A percentile compares a stretch with the other conserved stretches of the same genome.
Conservation (phyloP, 2,113 vertebrate genomes). For the Phylloscopus trochilus region DNA sequence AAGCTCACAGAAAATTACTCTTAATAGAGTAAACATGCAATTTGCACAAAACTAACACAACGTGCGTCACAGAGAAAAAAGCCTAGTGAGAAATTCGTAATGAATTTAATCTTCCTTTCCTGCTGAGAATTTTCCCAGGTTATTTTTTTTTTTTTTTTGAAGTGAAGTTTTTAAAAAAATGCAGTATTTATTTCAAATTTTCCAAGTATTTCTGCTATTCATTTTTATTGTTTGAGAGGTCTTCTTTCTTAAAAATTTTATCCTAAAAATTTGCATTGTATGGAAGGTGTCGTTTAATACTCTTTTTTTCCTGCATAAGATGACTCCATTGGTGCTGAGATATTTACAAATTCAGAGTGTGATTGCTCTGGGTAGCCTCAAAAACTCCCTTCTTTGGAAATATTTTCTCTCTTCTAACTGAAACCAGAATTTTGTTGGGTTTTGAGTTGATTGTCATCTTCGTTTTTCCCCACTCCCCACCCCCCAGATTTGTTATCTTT, state of each 20-base stretch:
- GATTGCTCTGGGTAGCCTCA: not conserved
- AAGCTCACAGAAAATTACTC: conserved; percentile 43
- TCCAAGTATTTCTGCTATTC: not conserved
- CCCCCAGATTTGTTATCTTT: not conserved
- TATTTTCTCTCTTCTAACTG: not conserved
- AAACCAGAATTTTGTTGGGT: not conserved
- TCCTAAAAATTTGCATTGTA: not conserved
- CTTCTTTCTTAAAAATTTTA: not conserved
- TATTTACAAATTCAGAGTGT: not conserved
- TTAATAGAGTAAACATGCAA: conserved; percentile 50
- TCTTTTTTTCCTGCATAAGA: not conserved
- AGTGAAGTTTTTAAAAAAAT: not conserved
- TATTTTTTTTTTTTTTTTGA: not conserved
- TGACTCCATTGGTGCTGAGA: not conserved
- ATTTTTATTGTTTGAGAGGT: not conserved
- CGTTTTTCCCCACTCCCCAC: accelerated
- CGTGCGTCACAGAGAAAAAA: not conserved
- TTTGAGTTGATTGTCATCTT: not conserved
- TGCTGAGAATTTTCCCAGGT: not conserved
- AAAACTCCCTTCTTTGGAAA: not conserved
- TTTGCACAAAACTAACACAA: conserved; percentile 31
- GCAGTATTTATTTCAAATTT: accelerated
- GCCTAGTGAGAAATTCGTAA: not conserved
- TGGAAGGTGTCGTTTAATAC: not conserved
- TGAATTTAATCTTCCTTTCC: not conserved